A percentile compares a stretch with the other conserved stretches of the same genome.
These are phyloP conservation scores for Lepas anatifera DNA, from an alignment of 2,888 invertebrate genomes.

Conservation along the genomic window DNA sequence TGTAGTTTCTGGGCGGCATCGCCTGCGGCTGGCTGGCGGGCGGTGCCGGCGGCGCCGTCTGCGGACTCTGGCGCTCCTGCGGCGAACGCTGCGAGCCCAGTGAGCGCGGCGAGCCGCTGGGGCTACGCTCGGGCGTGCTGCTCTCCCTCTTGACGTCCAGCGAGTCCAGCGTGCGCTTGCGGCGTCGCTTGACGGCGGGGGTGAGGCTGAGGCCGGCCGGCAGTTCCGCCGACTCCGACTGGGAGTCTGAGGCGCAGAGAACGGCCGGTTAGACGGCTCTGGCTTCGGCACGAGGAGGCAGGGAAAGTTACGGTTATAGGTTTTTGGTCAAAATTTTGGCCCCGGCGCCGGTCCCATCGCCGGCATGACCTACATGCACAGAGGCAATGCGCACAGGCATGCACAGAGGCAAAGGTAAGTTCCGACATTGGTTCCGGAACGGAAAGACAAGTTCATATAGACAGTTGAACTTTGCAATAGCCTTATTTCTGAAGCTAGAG, in stretches of 20 bases:
- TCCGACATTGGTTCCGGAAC: no score
- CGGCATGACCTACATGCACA: no score
- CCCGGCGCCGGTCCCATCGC: no score
- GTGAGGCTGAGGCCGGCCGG: background rate
- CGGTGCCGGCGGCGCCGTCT: background rate
- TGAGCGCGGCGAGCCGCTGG: slow-evolving; percentile 6
- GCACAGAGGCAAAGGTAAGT: no score
- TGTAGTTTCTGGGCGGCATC: background rate
- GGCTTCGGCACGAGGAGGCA: no score
- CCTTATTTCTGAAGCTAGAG: no score
- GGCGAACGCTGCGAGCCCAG: background rate
- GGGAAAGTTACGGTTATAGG: no score
- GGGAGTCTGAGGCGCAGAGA: background rate
- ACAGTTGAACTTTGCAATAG: no score
- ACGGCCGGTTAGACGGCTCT: no score
- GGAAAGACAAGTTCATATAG: no score
- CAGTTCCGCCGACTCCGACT: background rate
- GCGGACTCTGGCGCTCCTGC: background rate
- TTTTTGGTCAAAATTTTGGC: no score
- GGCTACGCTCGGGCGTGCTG: background rate
- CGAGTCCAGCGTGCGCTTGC: background rate
- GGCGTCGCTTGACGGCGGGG: slow-evolving; percentile 1
- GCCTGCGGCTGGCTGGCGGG: background rate
- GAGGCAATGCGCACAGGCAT: no score
- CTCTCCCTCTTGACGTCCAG: background rate